A percentile compares a stretch with the other conserved stretches of the same genome.
phyloP scores from a whole-genome alignment of 2,888 invertebrate species.

The Gari tellinella region DNA sequence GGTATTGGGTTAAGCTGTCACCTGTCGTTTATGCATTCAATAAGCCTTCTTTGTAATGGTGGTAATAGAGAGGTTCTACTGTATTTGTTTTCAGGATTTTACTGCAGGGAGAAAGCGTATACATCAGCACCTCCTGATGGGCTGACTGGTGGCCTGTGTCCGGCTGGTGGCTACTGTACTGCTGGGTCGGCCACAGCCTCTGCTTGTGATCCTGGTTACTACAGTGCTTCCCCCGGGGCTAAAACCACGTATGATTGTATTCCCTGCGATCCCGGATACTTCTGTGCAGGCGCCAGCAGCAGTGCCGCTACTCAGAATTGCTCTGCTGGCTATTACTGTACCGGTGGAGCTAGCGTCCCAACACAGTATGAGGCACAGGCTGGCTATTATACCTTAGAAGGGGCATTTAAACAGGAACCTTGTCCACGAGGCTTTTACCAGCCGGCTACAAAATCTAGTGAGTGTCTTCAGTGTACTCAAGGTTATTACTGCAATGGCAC shows the following conservation, averaged over 20 bases:
- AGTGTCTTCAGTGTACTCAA: conserved; percentile 79
- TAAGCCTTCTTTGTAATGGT: too few relatives aligned
- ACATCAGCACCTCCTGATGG: conserved; percentile 83
- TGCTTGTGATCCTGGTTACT: conserved; percentile 79
- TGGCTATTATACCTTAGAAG: conserved; percentile 79
- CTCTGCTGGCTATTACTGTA: conserved; percentile 82
- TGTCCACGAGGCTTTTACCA: conserved; percentile 80
- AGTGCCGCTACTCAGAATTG: conserved; percentile 76
- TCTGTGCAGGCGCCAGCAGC: conserved; percentile 81
- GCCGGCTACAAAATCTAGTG: conserved; percentile 67
- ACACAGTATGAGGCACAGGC: conserved; percentile 77
- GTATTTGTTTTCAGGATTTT: conserved; percentile 67
- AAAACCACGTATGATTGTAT: conserved; percentile 81
- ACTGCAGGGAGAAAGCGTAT: conserved; percentile 82
- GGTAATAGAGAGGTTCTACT: too few relatives aligned
- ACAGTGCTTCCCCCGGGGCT: conserved; percentile 80
- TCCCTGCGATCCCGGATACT: conserved; percentile 82
- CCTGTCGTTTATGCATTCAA: too few relatives aligned
- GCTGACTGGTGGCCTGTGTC: conserved; percentile 81
- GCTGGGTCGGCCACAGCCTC: conserved; percentile 76
- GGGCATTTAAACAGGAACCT: conserved; percentile 81
- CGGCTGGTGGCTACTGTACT: conserved; percentile 82
- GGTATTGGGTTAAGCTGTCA: too few relatives aligned
- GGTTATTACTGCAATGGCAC: conserved; percentile 82
- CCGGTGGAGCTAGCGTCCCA: conserved; percentile 79